phyloP scores from a whole-genome alignment of 2,888 invertebrate species.

The Amphipyra tragopoginis region DNA sequence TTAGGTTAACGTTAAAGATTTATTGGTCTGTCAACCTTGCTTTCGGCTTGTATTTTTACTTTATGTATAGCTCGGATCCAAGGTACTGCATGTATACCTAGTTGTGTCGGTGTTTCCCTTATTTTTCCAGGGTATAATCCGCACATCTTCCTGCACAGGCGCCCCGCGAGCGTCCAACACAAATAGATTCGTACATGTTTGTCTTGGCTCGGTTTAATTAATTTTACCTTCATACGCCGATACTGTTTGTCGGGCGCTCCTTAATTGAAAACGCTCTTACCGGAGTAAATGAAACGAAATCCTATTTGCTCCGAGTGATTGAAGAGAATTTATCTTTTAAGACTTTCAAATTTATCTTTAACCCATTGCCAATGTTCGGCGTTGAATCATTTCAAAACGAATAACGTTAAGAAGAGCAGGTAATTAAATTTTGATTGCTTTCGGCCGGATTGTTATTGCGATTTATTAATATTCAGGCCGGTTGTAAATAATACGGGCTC shows the following conservation, averaged over 20 bases:
- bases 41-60: slow-evolving; percentile 40
- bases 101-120: slow-evolving; percentile 56
- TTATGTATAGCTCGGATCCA: slow-evolving; percentile 7
- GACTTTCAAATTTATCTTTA: slow-evolving; percentile 87
- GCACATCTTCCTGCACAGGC: slow-evolving; percentile 63
- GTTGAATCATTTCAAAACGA: slow-evolving; percentile 74
- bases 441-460: slow-evolving; percentile 79
- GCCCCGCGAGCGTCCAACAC: slow-evolving; percentile 80
- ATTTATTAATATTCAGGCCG: slow-evolving; percentile 83
- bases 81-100: slow-evolving; percentile 6
- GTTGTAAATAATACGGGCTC: slow-evolving; percentile 78
- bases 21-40: slow-evolving; percentile 57
- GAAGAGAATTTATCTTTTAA: slow-evolving; percentile 88
- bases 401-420: slow-evolving; percentile 72
- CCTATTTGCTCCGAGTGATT: slow-evolving; percentile 89
- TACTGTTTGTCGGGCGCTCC: slow-evolving; percentile 88
- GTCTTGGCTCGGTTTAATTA: slow-evolving; percentile 89
- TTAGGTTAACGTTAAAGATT: slow-evolving; percentile 51
- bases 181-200: slow-evolving; percentile 88
- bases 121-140: slow-evolving; percentile 63
- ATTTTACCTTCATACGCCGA: slow-evolving; percentile 90
- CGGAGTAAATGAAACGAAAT: slow-evolving; percentile 88
- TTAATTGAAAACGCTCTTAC: slow-evolving; percentile 89
- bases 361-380: slow-evolving; percentile 70
- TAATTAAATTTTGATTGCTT: slow-evolving; percentile 87